Evolutionary conservation across 2,888 invertebrate genomes (phyloP).

Genomic region (Ichneumoninae sp.): DNA sequence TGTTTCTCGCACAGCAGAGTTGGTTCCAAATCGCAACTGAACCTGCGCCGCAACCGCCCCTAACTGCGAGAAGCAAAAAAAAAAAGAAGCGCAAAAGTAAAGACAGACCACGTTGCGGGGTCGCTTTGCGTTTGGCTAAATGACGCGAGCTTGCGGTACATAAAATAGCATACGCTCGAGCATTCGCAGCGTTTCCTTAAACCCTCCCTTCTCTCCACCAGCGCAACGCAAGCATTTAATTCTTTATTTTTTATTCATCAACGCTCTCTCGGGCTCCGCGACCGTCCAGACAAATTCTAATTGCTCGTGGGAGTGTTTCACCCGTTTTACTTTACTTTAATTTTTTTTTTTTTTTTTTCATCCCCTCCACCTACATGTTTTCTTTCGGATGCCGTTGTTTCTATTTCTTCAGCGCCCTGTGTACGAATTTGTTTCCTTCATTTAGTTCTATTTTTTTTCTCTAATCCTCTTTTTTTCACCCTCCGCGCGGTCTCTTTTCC

Average conservation of each 20-base stretch:
- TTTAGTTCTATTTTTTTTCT: not conserved
- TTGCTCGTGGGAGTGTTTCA: conserved; percentile 41
- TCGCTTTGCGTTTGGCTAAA: conserved; percentile 8
- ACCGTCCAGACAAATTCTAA: conserved; percentile 52
- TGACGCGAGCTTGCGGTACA: not conserved
- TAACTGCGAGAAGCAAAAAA: not conserved
- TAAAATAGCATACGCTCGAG: not conserved
- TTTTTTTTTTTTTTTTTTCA: conserved; percentile 2
- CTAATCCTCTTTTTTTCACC: not conserved
- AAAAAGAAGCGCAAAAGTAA: not conserved
- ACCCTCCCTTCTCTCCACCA: not conserved
- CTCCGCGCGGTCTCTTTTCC: not conserved
- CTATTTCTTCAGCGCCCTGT: not conserved
- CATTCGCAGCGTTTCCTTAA: not conserved
- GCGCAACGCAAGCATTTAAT: conserved; percentile 24
- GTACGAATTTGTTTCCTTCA: conserved; percentile 9
- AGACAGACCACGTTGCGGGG: not conserved
- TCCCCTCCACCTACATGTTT: not conserved
- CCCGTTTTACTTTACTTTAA: conserved; percentile 3
- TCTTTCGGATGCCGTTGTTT: conserved; percentile 12
- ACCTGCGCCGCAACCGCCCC: too few relatives aligned
- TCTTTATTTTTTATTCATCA: conserved; percentile 57
- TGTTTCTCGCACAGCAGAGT: too few relatives aligned
- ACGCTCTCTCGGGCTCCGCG: conserved; percentile 17
- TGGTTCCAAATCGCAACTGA: too few relatives aligned